Percentiles rank a stretch among this genome's conserved stretches.
These are phyloP conservation scores for Hyperopisus bebe DNA, from an alignment of 2,113 vertebrate species.

Conservation along the genomic window DNA sequence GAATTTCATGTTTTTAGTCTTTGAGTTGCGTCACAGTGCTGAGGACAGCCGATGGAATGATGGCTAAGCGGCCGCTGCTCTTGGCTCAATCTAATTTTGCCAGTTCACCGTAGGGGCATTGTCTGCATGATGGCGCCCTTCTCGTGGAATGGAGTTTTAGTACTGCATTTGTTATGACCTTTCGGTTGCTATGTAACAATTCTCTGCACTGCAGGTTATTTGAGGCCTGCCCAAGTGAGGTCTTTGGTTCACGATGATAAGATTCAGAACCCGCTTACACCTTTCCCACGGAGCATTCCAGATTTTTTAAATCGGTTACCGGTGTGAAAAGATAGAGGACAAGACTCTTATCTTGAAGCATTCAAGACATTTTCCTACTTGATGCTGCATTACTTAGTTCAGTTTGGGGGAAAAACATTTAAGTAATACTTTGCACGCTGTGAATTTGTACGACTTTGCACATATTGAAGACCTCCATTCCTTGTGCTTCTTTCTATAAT, in stretches of 20 bases:
- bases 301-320: background rate
- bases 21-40: background rate
- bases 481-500: background rate
- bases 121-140: background rate
- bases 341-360: background rate
- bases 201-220: background rate
- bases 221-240: background rate
- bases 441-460: background rate
- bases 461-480: background rate
- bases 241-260: background rate
- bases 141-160: background rate
- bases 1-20: background rate
- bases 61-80: background rate
- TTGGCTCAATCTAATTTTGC: background rate
- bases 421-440: background rate
- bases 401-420: background rate
- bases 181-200: slow-evolving; percentile 1
- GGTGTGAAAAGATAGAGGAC: background rate
- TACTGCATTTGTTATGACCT: background rate
- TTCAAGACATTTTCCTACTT: background rate
- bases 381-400: background rate
- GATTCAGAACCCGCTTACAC: background rate
- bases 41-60: background rate
- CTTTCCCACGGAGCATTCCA: background rate
- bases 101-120: background rate